Percentiles rank a stretch among this genome's conserved stretches.
Evolutionary conservation across 1,140 invertebrate genomes (phyloP).

Genomic region (Drosophila takahashii): DNA sequence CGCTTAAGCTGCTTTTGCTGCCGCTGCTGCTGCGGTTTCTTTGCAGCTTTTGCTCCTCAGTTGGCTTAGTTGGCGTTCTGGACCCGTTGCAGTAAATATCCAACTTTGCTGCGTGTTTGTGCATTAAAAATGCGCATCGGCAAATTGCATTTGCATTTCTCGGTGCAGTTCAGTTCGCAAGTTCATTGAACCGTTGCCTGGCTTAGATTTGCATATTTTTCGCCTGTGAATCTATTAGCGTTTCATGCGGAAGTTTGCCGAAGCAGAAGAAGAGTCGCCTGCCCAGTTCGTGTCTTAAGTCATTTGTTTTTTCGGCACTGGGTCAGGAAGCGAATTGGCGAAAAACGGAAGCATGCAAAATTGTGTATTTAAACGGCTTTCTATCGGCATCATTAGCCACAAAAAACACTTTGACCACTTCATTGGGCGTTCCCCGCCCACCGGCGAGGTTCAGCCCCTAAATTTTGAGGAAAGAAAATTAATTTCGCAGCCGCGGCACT

Average conservation of each 20-base stretch:
- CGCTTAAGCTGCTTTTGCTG: conserved; percentile 7
- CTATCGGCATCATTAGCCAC: conserved; percentile 42
- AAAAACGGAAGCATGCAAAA: conserved; percentile 61
- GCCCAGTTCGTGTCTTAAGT: conserved; percentile 73
- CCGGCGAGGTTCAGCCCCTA: conserved; percentile 31
- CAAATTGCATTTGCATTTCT: conserved; percentile 72
- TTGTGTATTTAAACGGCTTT: conserved; percentile 34
- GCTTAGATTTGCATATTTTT: conserved; percentile 37
- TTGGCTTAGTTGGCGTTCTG: conserved; percentile 40
- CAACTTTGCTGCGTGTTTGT: conserved; percentile 60
- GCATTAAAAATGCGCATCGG: conserved; percentile 53
- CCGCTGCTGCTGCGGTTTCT: conserved; percentile 16
- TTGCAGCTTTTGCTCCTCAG: conserved; percentile 8
- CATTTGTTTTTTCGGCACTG: conserved; percentile 61
- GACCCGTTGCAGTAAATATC: conserved; percentile 40
- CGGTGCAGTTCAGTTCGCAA: conserved; percentile 33
- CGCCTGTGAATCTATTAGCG: conserved; percentile 46
- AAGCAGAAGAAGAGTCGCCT: conserved; percentile 21
- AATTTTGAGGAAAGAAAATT: conserved; percentile 49
- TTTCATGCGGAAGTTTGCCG: conserved; percentile 53
- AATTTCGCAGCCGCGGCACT: conserved; percentile 61
- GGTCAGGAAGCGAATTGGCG: conserved; percentile 58
- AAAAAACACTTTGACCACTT: conserved; percentile 34
- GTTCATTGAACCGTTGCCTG: conserved; percentile 71
- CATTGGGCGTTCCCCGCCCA: conserved; percentile 10